Evolutionary conservation across 1,140 invertebrate species (phyloP), one percentile per base, ranked within the genome.

Genomic region (Bombus vancouverensis): DNA sequence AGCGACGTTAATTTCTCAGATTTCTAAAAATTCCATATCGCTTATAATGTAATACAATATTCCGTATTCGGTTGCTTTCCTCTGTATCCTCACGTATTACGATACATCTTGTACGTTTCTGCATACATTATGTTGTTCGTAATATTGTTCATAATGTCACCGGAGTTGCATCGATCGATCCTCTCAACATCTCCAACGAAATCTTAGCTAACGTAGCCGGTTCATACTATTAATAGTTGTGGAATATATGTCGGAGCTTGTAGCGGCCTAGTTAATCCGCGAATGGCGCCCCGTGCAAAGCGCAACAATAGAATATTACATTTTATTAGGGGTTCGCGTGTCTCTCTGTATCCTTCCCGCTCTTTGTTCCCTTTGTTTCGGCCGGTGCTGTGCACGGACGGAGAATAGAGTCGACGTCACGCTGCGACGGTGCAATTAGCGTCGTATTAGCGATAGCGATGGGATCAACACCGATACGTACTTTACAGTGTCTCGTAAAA

Each of bases 301-400:
- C 53, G 57, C 57, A 53, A 80, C 83, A 79, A 83, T 68, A 42
- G 83, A 85, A 62, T 84, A 84, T 84, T 71, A 78, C 47, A 78
- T 84, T 84, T 59, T 72, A 62, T 73, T 59, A 72, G 39, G 32
- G 37, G 10, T 37, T 59, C 42, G 68, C 32, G 65, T 62, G 66
- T 44, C 47, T 10, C 42, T 22, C 22, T 15, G 44, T 80, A 34
- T 68, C 32, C 34, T 53, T 76, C n/a, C 22, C 9, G 37, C 75
- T 37, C 57, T 37, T 28, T 28, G 10, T 53, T 66, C 32, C 77
- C 68, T 80, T 65, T 73, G 68, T 62, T 44, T 42, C 22, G 18
- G n/a, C 5, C 42, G 32, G 34, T 3, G 12, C 22, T 9, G n/a
- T 32, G 42, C 71, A 47, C 39, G 72, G 22, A 37, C 74, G n/a